Percentiles rank a stretch among this genome's conserved stretches.
Evolutionary conservation across 35 echinoderm and acorn worm species (phyloP).

Genomic region (Nesometra sesokonis): DNA sequence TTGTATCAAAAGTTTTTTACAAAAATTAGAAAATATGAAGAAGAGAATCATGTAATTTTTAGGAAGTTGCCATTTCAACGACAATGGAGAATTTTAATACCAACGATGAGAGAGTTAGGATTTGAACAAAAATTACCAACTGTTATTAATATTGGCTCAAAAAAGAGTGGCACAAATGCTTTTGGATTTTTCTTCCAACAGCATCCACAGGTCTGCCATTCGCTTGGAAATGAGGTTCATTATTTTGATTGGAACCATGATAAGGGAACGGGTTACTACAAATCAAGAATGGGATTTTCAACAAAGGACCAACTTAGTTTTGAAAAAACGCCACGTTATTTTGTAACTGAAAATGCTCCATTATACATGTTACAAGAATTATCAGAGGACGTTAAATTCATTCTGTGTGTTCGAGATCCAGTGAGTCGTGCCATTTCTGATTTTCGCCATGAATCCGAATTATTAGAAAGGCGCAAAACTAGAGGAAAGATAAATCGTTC

Average conservation of each 20-base stretch:
- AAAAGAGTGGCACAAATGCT: constrained; percentile 87
- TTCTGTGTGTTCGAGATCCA: constrained; percentile 69
- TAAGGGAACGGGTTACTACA: constrained; percentile 59
- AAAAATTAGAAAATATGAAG: constrained; percentile 4
- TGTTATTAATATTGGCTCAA: constrained; percentile 86
- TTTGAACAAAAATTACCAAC: constrained; percentile 52
- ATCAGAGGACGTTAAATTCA: constrained; percentile 53
- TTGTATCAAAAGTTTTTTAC: not conserved
- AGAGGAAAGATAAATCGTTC: not conserved
- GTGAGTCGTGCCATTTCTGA: constrained; percentile 54
- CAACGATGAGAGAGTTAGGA: constrained; percentile 27
- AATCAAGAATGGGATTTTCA: constrained; percentile 69
- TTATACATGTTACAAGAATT: constrained; percentile 38
- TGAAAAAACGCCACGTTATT: constrained; percentile 95
- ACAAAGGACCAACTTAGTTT: constrained; percentile 36
- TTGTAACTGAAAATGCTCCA: constrained; percentile 59
- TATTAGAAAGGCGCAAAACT: constrained; percentile 15
- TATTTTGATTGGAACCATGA: constrained; percentile 98
- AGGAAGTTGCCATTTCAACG: constrained; percentile 1
- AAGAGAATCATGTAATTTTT: not conserved
- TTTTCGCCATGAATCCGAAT: constrained; percentile 70
- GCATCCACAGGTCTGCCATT: constrained; percentile 74
- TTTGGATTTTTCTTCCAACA: constrained; percentile 58
- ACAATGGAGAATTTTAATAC: constrained; percentile 35
- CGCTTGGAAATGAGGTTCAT: constrained; percentile 82